phyloP scores from a whole-genome alignment of 2,888 invertebrate species.

The Microdon myrmicae region DNA sequence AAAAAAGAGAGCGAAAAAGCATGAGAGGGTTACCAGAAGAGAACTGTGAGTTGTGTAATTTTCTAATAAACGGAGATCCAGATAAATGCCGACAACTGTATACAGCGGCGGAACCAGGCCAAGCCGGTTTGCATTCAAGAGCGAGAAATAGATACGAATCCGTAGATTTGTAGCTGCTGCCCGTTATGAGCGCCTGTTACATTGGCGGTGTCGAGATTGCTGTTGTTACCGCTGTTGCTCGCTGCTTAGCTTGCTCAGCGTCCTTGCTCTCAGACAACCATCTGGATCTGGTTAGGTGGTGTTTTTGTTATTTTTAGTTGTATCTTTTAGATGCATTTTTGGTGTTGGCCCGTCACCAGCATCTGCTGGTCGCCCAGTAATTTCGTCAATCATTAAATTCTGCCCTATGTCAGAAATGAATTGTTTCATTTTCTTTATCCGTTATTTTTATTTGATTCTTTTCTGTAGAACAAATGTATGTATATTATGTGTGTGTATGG shows the following conservation, averaged over 20 bases:
- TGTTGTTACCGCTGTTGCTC: slow-evolving; percentile 15
- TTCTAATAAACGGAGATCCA: too few relatives aligned
- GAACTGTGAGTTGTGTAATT: too few relatives aligned
- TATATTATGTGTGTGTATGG: too few relatives aligned
- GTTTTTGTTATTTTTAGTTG: slow-evolving; percentile 22
- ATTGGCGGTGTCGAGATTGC: slow-evolving; percentile 49
- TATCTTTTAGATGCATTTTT: slow-evolving; percentile 25
- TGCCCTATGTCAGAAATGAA: slow-evolving; percentile 29
- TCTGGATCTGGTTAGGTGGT: too few relatives aligned
- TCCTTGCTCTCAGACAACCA: slow-evolving; percentile 10
- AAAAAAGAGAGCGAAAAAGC: too few relatives aligned
- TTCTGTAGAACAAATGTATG: too few relatives aligned
- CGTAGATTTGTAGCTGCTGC: slow-evolving; percentile 24
- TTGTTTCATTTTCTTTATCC: slow-evolving; percentile 9
- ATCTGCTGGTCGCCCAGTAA: slow-evolving; percentile 40
- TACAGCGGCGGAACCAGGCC: too few relatives aligned
- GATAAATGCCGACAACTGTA: too few relatives aligned
- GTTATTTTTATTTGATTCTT: too few relatives aligned
- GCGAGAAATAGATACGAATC: too few relatives aligned
- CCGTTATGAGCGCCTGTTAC: slow-evolving; percentile 42
- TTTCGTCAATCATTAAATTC: slow-evolving; percentile 46
- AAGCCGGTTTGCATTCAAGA: too few relatives aligned
- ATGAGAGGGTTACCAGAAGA: too few relatives aligned
- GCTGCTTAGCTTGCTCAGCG: slow-evolving; percentile 18
- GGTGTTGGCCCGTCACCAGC: slow-evolving; percentile 4